These are phyloP conservation scores for Callipepla squamata DNA, from an alignment of 2,113 vertebrate species.

Conservation along the genomic window DNA sequence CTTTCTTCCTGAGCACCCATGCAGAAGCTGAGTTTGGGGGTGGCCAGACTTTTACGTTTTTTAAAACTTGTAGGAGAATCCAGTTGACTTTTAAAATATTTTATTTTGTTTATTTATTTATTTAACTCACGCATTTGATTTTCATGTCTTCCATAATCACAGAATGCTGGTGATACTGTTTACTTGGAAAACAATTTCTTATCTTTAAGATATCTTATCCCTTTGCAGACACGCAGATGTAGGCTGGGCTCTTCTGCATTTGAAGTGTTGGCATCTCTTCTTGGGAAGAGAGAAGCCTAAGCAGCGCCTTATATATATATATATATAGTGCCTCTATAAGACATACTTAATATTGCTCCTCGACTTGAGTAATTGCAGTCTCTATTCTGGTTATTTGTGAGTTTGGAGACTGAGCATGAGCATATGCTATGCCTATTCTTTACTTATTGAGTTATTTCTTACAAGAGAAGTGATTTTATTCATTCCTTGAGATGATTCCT, in stretches of 20 bases:
- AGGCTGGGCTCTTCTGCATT: neutral
- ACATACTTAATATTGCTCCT: neutral
- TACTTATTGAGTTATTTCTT: neutral
- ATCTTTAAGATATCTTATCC: conserved; percentile 52
- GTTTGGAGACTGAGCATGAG: neutral
- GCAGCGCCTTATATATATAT: too few relatives aligned
- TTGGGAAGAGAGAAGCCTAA: neutral
- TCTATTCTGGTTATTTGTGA: neutral
- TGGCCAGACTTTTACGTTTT: neutral
- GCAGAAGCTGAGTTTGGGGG: neutral
- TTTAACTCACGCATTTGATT: neutral
- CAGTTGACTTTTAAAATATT: conserved; percentile 73
- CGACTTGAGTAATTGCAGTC: neutral
- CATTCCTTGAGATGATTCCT: neutral
- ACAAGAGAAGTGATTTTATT: neutral
- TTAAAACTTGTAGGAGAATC: neutral
- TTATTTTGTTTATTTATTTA: neutral
- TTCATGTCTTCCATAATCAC: neutral
- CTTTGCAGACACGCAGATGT: conserved; percentile 52
- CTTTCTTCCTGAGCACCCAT: neutral
- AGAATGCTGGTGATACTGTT: conserved; percentile 54
- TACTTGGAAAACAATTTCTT: conserved; percentile 31
- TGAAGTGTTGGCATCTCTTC: neutral
- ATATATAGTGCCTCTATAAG: too few relatives aligned
- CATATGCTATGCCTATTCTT: neutral